phyloP scores from a whole-genome alignment of 2,888 invertebrate genomes.

The Phoronis australis region DNA sequence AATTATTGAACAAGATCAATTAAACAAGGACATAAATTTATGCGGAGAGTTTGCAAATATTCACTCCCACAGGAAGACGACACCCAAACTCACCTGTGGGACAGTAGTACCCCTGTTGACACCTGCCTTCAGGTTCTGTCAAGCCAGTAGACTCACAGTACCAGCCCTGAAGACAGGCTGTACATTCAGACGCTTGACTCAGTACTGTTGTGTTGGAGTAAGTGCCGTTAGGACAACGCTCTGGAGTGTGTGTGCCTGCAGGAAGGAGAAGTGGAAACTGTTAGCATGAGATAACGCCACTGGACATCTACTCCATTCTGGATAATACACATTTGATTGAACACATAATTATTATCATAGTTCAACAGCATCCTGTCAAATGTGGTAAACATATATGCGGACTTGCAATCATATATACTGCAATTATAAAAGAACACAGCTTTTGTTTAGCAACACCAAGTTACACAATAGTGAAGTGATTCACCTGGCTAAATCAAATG shows the following conservation, averaged over 20 bases:
- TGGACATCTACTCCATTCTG: too few relatives aligned
- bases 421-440: neutral
- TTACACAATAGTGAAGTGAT: neutral
- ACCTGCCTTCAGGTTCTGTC: constrained; percentile 37
- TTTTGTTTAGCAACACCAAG: neutral
- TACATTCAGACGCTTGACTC: constrained; percentile 27
- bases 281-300: too few relatives aligned
- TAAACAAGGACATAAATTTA: too few relatives aligned
- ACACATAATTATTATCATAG: too few relatives aligned
- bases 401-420: too few relatives aligned
- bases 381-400: too few relatives aligned
- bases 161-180: constrained; percentile 40
- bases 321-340: too few relatives aligned
- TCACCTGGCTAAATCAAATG: too few relatives aligned
- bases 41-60: too few relatives aligned
- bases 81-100: constrained; percentile 25
- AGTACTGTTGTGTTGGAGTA: constrained; percentile 43
- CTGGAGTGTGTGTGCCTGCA: constrained; percentile 41
- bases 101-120: constrained; percentile 47
- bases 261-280: constrained; percentile 4
- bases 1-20: neutral
- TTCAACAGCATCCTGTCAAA: too few relatives aligned
- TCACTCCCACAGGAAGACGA: too few relatives aligned
- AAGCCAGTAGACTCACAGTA: constrained; percentile 42
- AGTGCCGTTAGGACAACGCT: constrained; percentile 38